These are phyloP conservation scores for Poecile montanus DNA, from an alignment of 2,797 vertebrate species.

Conservation along the genomic window DNA sequence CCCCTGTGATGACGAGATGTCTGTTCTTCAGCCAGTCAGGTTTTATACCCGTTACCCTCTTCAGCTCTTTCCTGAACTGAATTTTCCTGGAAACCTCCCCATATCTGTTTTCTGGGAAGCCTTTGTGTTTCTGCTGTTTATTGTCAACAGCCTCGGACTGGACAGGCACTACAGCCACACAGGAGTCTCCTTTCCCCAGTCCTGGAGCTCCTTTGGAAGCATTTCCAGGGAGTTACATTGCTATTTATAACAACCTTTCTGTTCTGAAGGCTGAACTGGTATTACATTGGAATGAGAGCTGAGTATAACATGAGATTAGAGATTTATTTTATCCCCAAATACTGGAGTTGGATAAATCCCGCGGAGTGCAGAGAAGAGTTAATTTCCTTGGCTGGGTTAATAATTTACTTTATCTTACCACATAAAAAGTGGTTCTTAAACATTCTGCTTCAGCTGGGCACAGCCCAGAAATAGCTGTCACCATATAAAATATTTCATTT, in stretches of 20 bases:
- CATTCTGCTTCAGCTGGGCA: background rate
- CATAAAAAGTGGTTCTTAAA: background rate
- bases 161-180: accelerated
- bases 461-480: background rate
- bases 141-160: accelerated
- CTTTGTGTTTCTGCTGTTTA: background rate
- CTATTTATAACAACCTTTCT: background rate
- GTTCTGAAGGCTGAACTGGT: background rate
- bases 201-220: background rate
- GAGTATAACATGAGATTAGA: background rate
- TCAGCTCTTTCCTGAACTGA: background rate
- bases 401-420: background rate
- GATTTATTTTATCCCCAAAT: background rate
- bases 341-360: background rate
- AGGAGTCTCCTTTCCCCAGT: background rate
- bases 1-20: background rate
- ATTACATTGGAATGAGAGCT: background rate
- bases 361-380: background rate
- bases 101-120: background rate
- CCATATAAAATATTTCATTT: background rate
- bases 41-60: background rate
- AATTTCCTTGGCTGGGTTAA: background rate
- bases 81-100: background rate
- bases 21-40: background rate
- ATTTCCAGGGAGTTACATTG: background rate